Percentiles rank a stretch among this genome's conserved stretches.
Conservation (phyloP, 30 jellyfish, hydroid and myxozoan species). For the Catostylus mosaicus region DNA sequence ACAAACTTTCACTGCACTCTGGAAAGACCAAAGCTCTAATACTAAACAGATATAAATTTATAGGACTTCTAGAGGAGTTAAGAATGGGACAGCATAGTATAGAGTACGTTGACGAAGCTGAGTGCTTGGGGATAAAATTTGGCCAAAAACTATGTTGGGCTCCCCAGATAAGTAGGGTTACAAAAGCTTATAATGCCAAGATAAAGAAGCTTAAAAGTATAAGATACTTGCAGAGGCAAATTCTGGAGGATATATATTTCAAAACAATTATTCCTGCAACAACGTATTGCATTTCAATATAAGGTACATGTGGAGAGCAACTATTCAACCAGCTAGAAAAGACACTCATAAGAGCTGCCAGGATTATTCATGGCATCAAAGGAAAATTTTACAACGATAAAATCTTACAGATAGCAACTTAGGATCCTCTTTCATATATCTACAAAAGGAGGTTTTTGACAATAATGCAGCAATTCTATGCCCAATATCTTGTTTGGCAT, state of each 20-base stretch:
- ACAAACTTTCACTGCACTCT: slow-evolving; percentile 32
- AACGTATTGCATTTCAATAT: slow-evolving; percentile 24
- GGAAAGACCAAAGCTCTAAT: slow-evolving; percentile 46
- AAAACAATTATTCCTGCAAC: slow-evolving; percentile 25
- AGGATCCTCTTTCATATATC: slow-evolving; percentile 14
- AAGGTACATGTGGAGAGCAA: slow-evolving; percentile 27
- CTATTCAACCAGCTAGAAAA: slow-evolving; percentile 18
- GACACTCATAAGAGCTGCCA: neutral
- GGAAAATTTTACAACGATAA: slow-evolving; percentile 3
- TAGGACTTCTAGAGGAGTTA: slow-evolving; percentile 17
- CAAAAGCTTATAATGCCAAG: slow-evolving; percentile 20
- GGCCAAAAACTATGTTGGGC: slow-evolving; percentile 17
- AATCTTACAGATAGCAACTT: slow-evolving; percentile 14
- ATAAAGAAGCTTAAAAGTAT: slow-evolving; percentile 20
- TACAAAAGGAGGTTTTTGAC: slow-evolving; percentile 16
- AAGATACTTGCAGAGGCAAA: slow-evolving; percentile 11
- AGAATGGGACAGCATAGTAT: slow-evolving; percentile 14
- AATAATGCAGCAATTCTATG: slow-evolving; percentile 5
- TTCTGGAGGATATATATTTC: slow-evolving; percentile 6
- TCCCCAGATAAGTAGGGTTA: slow-evolving; percentile 30
- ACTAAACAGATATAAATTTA: slow-evolving; percentile 18
- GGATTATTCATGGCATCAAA: slow-evolving; percentile 23
- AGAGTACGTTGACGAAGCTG: slow-evolving; percentile 23
- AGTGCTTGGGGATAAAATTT: slow-evolving; percentile 35
- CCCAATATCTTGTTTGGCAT: too few relatives aligned